Evolutionary conservation across 2,888 invertebrate species (phyloP).

Genomic region (Drosophila phalerata): DNA sequence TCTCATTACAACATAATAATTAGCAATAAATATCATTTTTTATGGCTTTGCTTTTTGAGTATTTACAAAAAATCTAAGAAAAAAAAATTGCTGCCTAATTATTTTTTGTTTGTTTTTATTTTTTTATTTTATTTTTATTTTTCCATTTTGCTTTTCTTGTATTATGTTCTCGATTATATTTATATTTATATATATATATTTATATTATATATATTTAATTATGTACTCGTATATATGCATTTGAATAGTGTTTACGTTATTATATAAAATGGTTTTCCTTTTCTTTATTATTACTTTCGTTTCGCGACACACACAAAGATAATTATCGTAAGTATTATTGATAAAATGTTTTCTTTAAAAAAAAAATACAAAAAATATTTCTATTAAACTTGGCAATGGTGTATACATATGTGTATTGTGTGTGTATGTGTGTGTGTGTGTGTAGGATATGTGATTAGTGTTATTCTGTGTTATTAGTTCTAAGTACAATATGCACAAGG

Average conservation of each 20-base stretch:
- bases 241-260: constrained; percentile 44
- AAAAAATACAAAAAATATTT: constrained; percentile 49
- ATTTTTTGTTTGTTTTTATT: constrained; percentile 17
- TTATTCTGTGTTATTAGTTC: constrained; percentile 31
- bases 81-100: constrained; percentile 61
- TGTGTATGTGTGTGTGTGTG: constrained; percentile 36
- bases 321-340: constrained; percentile 49
- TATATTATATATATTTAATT: constrained; percentile 28
- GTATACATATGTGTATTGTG: constrained; percentile 37
- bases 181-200: constrained; percentile 34
- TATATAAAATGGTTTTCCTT: constrained; percentile 38
- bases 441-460: constrained; percentile 68
- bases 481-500: constrained; percentile 15
- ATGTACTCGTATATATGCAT: constrained; percentile 35
- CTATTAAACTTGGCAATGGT: constrained; percentile 52
- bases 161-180: constrained; percentile 35
- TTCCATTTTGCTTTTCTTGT: constrained; percentile 8
- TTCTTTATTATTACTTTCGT: constrained; percentile 35
- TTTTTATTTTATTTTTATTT: constrained; percentile 14
- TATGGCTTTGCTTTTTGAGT: constrained; percentile 66
- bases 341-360: constrained; percentile 36
- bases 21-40: constrained; percentile 60
- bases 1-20: constrained; percentile 64
- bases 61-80: constrained; percentile 78
- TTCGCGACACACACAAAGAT: constrained; percentile 64